Base-by-base conservation (phyloP, 1,140 invertebrate genomes). In the Piezodorus guildinii region DNA sequence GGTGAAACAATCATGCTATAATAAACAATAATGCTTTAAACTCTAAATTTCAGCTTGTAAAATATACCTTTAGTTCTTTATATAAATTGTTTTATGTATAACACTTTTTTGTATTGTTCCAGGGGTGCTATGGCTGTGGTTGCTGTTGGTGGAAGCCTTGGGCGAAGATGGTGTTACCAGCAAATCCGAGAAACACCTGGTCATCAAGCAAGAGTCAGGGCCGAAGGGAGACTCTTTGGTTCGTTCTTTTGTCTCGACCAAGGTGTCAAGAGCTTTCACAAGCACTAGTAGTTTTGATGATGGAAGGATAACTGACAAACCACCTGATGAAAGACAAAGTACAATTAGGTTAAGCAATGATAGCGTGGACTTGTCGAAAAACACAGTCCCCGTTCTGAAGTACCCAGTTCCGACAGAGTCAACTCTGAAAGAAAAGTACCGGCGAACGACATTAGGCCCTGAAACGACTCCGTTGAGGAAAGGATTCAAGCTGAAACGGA, bases 291-390 rank as follows among this genome's bases (percentile, higher is more conserved):
- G 17, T 21, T 49, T 49, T 49, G 46, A 49, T 49, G 46, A 49
- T 49, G 46, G 46, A 49, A 25, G 17, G 6, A 25, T 19, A 4
- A 16, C 17, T 15, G 23, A 23, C 17, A 56, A 56, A 56, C 52
- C 52, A 56, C 52, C 52, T 56, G 52, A 56, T 56, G 52, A 56
- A 9, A 56, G 52, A 23, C 52, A 56, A 56, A 56, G 52, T 56
- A 56, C 52, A 56, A 56, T 25, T 25, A 39, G 34, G 34, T 21
- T 49, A 19, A 49, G 46, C 19, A 49, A 49, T 49, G 19, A 21
- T 21, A 56, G 17, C 9, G 52, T 56, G 19, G 52, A 56, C 52
- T 25, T 56, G 19, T 56, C 52, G 14, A 21, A 25, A 25, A 56
- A 56, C 52, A 56, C 52, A 25, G 52, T 56, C 52, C 52, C 52